Conservation (phyloP, 2,888 invertebrate genomes). For the Prenolepis imparis region DNA sequence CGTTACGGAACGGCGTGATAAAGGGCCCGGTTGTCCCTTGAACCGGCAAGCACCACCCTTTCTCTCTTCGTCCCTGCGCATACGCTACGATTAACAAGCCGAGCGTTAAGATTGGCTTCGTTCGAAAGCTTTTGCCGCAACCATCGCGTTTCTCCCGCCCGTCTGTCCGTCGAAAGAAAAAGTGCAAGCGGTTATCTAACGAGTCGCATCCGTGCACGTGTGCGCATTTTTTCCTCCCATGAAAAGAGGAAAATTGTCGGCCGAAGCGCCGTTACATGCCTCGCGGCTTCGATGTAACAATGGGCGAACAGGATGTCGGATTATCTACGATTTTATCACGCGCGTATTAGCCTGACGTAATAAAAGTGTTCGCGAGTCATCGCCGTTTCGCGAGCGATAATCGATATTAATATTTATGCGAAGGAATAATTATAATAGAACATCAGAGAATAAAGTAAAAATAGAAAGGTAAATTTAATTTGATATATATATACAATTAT, state of each 20-base stretch:
- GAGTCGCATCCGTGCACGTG: constrained; percentile 15
- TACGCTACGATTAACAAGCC: constrained; percentile 62
- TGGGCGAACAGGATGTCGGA: constrained; percentile 69
- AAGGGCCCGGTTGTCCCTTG: constrained; percentile 56
- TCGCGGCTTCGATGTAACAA: constrained; percentile 60
- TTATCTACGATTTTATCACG: constrained; percentile 61
- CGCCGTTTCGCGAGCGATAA: constrained; percentile 16
- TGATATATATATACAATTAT: not conserved
- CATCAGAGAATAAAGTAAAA: not conserved
- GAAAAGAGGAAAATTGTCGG: constrained; percentile 16
- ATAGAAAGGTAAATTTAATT: not conserved
- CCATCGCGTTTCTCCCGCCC: constrained; percentile 58
- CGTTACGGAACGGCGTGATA: constrained; percentile 54
- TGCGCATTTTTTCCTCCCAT: not conserved
- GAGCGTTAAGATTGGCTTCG: constrained; percentile 64
- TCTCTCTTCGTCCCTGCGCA: constrained; percentile 29
- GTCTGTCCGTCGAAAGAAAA: constrained; percentile 48
- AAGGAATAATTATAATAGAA: not conserved
- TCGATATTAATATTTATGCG: constrained; percentile 37
- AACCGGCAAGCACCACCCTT: constrained; percentile 45
- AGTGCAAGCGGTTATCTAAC: constrained; percentile 31
- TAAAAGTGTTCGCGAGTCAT: constrained; percentile 49
- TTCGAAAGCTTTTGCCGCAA: constrained; percentile 47
- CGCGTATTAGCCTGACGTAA: constrained; percentile 45
- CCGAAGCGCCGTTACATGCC: constrained; percentile 39